phyloP scores from a whole-genome alignment of 2,888 invertebrate genomes.

The Ornithoptera priamus region DNA sequence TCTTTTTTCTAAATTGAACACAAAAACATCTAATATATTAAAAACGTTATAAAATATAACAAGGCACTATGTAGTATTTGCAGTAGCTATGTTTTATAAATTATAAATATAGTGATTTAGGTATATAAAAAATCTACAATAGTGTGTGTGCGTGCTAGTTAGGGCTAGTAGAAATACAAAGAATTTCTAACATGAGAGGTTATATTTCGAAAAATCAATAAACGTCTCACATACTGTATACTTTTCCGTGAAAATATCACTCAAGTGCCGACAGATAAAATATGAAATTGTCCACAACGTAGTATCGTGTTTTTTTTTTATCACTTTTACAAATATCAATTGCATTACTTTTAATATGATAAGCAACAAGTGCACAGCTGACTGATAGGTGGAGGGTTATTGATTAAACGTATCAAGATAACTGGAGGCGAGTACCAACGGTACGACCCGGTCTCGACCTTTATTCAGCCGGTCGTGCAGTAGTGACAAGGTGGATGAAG shows the following conservation, averaged over 20 bases:
- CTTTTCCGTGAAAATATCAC: background rate
- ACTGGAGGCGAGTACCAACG: background rate
- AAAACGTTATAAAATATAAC: no score
- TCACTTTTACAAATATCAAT: constrained; percentile 6
- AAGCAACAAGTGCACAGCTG: constrained; percentile 11
- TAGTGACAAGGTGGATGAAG: no score
- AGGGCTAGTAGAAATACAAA: background rate
- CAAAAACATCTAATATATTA: no score
- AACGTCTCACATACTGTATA: background rate
- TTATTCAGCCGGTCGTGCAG: no score
- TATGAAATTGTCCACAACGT: constrained; percentile 4
- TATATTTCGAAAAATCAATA: background rate
- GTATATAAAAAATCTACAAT: no score
- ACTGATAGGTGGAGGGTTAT: constrained; percentile 17
- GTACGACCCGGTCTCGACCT: background rate
- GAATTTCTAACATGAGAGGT: background rate
- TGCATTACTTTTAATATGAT: constrained; percentile 12
- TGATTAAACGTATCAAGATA: constrained; percentile 26
- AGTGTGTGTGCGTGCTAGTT: no score
- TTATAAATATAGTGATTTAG: no score
- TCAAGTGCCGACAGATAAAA: background rate
- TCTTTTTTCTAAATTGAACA: no score
- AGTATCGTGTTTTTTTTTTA: background rate
- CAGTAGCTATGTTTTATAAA: no score
- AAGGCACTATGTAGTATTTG: no score